Evolutionary conservation across 2,888 invertebrate genomes (phyloP).

Genomic region (Drosophila siamana): DNA sequence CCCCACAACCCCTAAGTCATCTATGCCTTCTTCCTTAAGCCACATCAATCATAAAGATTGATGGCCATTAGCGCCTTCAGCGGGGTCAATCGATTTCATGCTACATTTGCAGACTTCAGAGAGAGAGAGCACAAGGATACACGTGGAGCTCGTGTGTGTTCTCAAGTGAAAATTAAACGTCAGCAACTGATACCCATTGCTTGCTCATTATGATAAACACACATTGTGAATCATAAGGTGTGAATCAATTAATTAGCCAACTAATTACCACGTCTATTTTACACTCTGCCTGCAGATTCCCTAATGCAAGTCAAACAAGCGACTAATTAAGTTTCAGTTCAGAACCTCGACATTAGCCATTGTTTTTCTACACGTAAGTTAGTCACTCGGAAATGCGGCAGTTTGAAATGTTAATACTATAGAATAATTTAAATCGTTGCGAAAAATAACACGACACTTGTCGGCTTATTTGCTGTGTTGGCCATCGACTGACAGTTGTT

Average conservation of each 20-base stretch:
- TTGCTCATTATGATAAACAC: background rate
- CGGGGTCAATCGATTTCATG: background rate
- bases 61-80: background rate
- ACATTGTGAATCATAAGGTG: background rate
- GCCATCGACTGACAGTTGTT: slow-evolving; percentile 47
- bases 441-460: too few species aligned
- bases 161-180: background rate
- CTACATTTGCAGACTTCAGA: background rate
- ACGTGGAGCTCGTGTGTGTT: background rate
- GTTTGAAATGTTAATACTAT: background rate
- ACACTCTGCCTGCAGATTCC: background rate
- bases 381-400: background rate
- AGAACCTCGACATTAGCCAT: too few species aligned
- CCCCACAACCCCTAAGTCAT: background rate
- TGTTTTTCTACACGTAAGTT: too few species aligned
- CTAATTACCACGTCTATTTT: slow-evolving; percentile 28
- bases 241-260: slow-evolving; percentile 29
- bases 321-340: background rate
- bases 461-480: background rate
- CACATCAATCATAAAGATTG: slow-evolving; percentile 10
- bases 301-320: background rate
- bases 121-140: background rate
- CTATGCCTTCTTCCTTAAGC: background rate
- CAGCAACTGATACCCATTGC: background rate
- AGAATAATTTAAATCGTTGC: too few species aligned